These are phyloP conservation scores for Philereme transversata DNA, from an alignment of 2,888 invertebrate genomes.

Conservation along the genomic window DNA sequence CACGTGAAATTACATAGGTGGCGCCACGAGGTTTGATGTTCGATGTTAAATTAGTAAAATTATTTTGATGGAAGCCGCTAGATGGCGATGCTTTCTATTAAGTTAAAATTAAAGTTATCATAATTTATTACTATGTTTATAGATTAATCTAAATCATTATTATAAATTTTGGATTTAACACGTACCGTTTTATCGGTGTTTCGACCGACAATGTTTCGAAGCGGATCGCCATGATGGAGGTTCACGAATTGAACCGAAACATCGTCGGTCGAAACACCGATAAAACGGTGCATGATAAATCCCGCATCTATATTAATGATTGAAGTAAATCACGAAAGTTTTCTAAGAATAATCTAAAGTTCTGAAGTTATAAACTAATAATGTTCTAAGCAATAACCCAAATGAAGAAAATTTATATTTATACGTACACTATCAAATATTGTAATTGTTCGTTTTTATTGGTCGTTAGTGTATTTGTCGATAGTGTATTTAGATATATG, in stretches of 20 bases:
- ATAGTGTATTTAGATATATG: conserved; percentile 14
- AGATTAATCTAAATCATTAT: neutral
- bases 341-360: neutral
- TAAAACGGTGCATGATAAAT: too few relatives aligned
- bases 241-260: too few relatives aligned
- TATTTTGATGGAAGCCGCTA: conserved; percentile 7
- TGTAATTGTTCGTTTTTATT: conserved; percentile 25
- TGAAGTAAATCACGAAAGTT: too few relatives aligned
- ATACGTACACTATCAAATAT: conserved; percentile 8
- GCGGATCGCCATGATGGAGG: too few relatives aligned
- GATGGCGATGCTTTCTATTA: conserved; percentile 7
- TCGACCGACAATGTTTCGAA: too few relatives aligned
- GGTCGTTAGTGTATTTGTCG: conserved; percentile 22
- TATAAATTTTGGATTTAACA: too few relatives aligned
- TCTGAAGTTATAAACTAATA: conserved; percentile 12
- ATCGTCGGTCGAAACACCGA: too few relatives aligned
- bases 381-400: conserved; percentile 18
- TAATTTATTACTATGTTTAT: conserved; percentile 12
- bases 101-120: conserved; percentile 6
- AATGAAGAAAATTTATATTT: conserved; percentile 19
- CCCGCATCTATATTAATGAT: too few relatives aligned
- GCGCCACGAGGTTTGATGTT: conserved; percentile 17
- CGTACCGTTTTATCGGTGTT: too few relatives aligned
- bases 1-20: conserved; percentile 2
- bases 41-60: conserved; percentile 17